Evolutionary conservation across 2,797 vertebrate species (phyloP).

Genomic region (Denticeps clupeoides): DNA sequence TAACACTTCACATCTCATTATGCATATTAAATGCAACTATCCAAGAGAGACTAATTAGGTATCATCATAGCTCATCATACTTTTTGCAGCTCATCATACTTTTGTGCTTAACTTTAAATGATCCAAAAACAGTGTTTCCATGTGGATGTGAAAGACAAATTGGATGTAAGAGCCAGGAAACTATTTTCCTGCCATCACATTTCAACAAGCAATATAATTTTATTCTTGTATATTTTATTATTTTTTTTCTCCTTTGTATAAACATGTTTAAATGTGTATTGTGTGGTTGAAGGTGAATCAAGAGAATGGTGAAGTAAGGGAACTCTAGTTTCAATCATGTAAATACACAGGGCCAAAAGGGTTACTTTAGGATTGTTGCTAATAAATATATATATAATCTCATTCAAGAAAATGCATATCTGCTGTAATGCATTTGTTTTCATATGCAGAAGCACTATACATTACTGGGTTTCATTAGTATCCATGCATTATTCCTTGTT

Average conservation of each 20-base stretch:
- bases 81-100: too few species aligned
- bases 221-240: slow-evolving; percentile 23
- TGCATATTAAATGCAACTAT: too few species aligned
- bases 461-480: background rate
- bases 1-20: too few species aligned
- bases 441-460: slow-evolving; percentile 8
- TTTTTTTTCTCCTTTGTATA: slow-evolving; percentile 40
- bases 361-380: slow-evolving; percentile 28
- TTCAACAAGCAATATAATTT: slow-evolving; percentile 3
- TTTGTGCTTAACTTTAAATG: too few species aligned
- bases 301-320: slow-evolving; percentile 23
- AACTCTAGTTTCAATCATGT: slow-evolving; percentile 30
- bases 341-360: slow-evolving; percentile 54
- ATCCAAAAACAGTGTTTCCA: too few species aligned
- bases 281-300: slow-evolving; percentile 29
- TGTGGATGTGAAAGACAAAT: too few species aligned
- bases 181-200: too few species aligned
- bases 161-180: too few species aligned
- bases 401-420: slow-evolving; percentile 5
- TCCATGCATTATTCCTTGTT: slow-evolving; percentile 2
- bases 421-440: slow-evolving; percentile 1
- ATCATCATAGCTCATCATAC: too few species aligned
- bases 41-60: too few species aligned
- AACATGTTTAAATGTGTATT: slow-evolving; percentile 25
- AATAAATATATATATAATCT: slow-evolving; percentile 18